Evolutionary conservation across 2,888 invertebrate species (phyloP).

Genomic region (Drosophila formosana): DNA sequence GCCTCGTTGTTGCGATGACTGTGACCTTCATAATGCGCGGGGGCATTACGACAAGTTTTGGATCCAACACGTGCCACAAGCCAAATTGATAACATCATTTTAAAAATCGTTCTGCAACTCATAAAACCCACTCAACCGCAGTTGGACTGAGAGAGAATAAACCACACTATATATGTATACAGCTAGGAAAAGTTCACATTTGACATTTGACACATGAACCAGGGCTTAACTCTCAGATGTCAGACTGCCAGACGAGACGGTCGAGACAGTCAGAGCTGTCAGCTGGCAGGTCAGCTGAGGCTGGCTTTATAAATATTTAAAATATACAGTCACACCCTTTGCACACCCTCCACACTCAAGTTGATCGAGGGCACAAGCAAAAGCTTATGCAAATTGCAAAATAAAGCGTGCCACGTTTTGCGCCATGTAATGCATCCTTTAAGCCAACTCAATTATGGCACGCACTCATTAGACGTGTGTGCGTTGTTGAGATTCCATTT

Average conservation of each 20-base stretch:
- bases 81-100: slow-evolving; percentile 55
- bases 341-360: not conserved
- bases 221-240: slow-evolving; percentile 18
- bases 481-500: slow-evolving; percentile 29
- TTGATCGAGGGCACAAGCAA: slow-evolving; percentile 6
- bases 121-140: slow-evolving; percentile 4
- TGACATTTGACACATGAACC: slow-evolving; percentile 65
- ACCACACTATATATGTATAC: not conserved
- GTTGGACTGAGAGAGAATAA: not conserved
- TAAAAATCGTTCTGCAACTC: slow-evolving; percentile 18
- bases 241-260: not conserved
- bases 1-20: not conserved
- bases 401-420: slow-evolving; percentile 18
- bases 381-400: slow-evolving; percentile 20
- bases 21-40: slow-evolving; percentile 18
- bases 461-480: slow-evolving; percentile 54
- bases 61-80: slow-evolving; percentile 28
- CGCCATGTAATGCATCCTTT: slow-evolving; percentile 41
- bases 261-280: slow-evolving; percentile 14
- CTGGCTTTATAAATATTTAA: slow-evolving; percentile 35
- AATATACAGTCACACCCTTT: slow-evolving; percentile 3
- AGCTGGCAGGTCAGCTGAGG: slow-evolving; percentile 13
- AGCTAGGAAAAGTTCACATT: slow-evolving; percentile 44
- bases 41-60: slow-evolving; percentile 12
- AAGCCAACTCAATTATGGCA: slow-evolving; percentile 54